Conservation (phyloP, 1,140 invertebrate genomes). For the Ceratitis capitata region DNA sequence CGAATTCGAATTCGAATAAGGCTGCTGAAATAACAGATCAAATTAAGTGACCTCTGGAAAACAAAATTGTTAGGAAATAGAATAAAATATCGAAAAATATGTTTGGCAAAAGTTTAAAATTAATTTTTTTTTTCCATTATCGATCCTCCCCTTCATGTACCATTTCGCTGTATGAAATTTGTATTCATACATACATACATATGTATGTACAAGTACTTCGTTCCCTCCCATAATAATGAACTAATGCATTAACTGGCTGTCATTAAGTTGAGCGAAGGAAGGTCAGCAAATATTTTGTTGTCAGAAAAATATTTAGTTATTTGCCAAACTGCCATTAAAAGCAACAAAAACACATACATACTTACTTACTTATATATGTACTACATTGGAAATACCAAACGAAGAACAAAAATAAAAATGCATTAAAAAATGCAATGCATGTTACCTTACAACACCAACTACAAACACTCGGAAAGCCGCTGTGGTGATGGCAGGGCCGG, state of each 20-base stretch:
- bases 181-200: too few species aligned
- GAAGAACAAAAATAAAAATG: background rate
- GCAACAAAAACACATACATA: background rate
- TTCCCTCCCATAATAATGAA: too few species aligned
- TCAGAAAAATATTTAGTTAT: background rate
- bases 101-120: too few species aligned
- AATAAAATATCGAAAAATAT: too few species aligned
- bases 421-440: background rate
- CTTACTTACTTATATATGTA: background rate
- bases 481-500: background rate
- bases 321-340: background rate
- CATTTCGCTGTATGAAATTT: too few species aligned
- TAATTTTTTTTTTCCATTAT: too few species aligned
- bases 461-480: background rate
- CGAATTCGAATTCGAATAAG: too few species aligned
- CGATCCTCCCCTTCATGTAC: too few species aligned
- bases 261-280: background rate
- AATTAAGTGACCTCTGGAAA: too few species aligned
- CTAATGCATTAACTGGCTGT: background rate
- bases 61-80: too few species aligned
- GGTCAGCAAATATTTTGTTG: background rate
- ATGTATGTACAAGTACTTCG: too few species aligned
- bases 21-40: too few species aligned
- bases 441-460: background rate
- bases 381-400: background rate